Evolutionary conservation across 2,113 vertebrate genomes (phyloP).

Genomic region (Stercorarius parasiticus): DNA sequence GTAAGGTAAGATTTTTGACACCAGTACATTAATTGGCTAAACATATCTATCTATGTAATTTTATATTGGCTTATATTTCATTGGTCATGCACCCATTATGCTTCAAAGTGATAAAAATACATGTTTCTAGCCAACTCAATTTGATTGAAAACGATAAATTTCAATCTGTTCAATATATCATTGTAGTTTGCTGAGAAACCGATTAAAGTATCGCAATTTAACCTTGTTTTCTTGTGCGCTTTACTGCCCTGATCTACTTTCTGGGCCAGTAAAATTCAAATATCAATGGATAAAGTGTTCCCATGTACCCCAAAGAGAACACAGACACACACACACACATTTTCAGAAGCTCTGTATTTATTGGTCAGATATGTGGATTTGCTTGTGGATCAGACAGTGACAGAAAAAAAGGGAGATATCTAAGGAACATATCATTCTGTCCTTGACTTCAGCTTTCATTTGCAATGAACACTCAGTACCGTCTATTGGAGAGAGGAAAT

Average conservation of each 20-base stretch:
- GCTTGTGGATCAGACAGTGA: not conserved
- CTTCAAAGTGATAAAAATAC: not conserved
- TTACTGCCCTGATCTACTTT: not conserved
- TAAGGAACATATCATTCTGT: not conserved
- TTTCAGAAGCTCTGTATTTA: not conserved
- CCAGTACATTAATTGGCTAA: not conserved
- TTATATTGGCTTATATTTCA: not conserved
- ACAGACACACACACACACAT: not conserved
- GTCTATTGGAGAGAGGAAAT: not conserved
- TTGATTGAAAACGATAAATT: not conserved
- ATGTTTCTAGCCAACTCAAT: not conserved
- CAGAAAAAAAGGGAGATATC: not conserved
- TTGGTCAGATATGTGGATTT: not conserved
- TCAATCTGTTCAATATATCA: not conserved
- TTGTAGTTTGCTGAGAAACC: not conserved
- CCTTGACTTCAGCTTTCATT: not conserved
- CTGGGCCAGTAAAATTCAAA: not conserved
- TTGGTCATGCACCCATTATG: accelerated
- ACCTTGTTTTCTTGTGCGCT: not conserved
- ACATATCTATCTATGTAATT: not conserved
- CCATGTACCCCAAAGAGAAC: not conserved
- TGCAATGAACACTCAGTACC: not conserved
- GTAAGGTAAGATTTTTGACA: not conserved
- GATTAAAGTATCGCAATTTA: not conserved
- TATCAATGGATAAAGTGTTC: not conserved